Percentiles rank a stretch among this genome's conserved stretches.
phyloP scores from a whole-genome alignment of 1,140 invertebrate species.

The Tetramorium parvispinum region DNA sequence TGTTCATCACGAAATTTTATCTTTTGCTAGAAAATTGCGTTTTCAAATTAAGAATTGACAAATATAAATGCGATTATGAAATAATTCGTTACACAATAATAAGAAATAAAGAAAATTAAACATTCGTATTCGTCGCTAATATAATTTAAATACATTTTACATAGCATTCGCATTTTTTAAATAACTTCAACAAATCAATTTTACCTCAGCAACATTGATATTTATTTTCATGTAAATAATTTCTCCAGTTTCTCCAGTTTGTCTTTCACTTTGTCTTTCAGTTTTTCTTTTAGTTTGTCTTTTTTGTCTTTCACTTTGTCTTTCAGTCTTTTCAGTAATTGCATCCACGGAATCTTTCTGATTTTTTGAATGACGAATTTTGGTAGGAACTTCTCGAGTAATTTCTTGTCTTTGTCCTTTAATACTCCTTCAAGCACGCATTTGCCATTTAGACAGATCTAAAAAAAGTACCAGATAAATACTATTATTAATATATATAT shows the following conservation, averaged over 20 bases:
- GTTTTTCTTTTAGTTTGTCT: background rate
- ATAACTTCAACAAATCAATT: background rate
- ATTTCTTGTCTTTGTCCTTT: constrained; percentile 7
- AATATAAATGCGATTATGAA: background rate
- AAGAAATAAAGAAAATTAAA: background rate
- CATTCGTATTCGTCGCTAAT: background rate
- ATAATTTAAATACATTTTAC: background rate
- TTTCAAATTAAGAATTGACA: background rate
- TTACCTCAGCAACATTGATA: background rate
- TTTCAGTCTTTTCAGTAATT: background rate
- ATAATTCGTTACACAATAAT: background rate
- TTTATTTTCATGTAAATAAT: background rate
- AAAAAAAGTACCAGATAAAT: constrained; percentile 8
- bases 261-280: background rate
- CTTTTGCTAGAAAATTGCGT: background rate
- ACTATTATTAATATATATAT: background rate
- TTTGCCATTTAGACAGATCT: constrained; percentile 57
- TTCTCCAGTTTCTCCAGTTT: background rate
- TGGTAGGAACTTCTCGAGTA: background rate
- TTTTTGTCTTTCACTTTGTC: background rate
- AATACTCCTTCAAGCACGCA: constrained; percentile 51
- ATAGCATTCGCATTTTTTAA: background rate
- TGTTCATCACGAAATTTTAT: background rate
- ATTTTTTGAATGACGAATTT: constrained; percentile 11
- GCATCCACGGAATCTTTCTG: constrained; percentile 4